phyloP scores from a whole-genome alignment of 2,888 invertebrate genomes.

The Carpatolechia fugitivella region DNA sequence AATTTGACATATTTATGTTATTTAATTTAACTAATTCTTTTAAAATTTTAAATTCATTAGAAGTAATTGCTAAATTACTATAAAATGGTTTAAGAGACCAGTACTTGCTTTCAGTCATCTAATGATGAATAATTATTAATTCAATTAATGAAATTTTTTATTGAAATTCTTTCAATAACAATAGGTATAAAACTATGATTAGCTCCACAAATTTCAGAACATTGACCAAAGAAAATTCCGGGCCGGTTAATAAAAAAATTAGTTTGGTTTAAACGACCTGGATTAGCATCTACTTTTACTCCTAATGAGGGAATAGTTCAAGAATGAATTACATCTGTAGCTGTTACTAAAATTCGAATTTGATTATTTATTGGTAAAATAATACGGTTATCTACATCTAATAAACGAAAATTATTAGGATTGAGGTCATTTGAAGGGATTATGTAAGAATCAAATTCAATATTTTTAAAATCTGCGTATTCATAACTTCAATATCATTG shows the following conservation, averaged over 20 bases:
- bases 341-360: constrained; percentile 81
- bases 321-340: constrained; percentile 82
- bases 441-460: constrained; percentile 83
- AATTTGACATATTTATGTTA: constrained; percentile 82
- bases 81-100: constrained; percentile 85
- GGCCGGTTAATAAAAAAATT: constrained; percentile 81
- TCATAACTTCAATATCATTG: constrained; percentile 85
- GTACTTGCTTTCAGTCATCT: constrained; percentile 84
- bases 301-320: constrained; percentile 82
- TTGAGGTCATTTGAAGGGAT: constrained; percentile 48
- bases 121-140: constrained; percentile 76
- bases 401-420: constrained; percentile 71
- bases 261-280: constrained; percentile 83
- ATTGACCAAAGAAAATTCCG: constrained; percentile 86
- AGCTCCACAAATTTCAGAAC: constrained; percentile 89
- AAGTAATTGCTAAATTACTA: constrained; percentile 82
- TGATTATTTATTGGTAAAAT: constrained; percentile 79
- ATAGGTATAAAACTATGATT: constrained; percentile 91
- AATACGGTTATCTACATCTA: constrained; percentile 83
- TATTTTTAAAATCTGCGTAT: constrained; percentile 80
- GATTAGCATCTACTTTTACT: constrained; percentile 82
- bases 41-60: constrained; percentile 65
- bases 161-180: constrained; percentile 79
- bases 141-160: constrained; percentile 79
- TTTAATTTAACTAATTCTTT: constrained; percentile 78